Evolutionary conservation across 2,797 vertebrate species (phyloP).

Genomic region (Spinus pinus): DNA sequence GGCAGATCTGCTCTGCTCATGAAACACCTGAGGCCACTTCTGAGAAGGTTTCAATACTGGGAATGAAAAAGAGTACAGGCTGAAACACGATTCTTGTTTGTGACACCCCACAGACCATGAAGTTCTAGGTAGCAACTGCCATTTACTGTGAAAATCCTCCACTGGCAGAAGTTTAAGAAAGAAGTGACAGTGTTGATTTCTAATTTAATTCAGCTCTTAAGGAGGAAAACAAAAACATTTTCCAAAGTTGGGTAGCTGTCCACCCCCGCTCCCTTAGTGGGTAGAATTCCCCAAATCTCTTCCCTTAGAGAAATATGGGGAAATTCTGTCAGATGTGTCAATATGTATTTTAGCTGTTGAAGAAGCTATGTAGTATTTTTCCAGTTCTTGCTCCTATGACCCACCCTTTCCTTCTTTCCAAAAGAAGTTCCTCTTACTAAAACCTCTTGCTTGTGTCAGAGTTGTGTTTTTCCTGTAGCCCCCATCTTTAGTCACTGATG

Average conservation of each 20-base stretch:
- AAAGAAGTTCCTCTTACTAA: slow-evolving; percentile 9
- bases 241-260: background rate
- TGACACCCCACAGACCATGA: background rate
- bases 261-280: background rate
- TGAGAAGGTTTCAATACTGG: background rate
- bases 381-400: background rate
- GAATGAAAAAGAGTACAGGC: background rate
- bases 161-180: background rate
- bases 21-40: background rate
- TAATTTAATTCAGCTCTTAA: background rate
- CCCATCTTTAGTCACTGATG: background rate
- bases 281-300: background rate
- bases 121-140: background rate
- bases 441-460: background rate
- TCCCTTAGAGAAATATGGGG: background rate
- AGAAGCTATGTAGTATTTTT: background rate
- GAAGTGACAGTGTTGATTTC: background rate
- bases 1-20: background rate
- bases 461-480: background rate
- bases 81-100: background rate
- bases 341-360: background rate
- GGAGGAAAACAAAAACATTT: background rate
- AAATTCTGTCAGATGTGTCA: background rate
- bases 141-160: background rate
- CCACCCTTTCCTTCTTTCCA: slow-evolving; percentile 7